Conservation (phyloP, 53 echinoderm and acorn worm species). For the Astropecten irregularis region DNA sequence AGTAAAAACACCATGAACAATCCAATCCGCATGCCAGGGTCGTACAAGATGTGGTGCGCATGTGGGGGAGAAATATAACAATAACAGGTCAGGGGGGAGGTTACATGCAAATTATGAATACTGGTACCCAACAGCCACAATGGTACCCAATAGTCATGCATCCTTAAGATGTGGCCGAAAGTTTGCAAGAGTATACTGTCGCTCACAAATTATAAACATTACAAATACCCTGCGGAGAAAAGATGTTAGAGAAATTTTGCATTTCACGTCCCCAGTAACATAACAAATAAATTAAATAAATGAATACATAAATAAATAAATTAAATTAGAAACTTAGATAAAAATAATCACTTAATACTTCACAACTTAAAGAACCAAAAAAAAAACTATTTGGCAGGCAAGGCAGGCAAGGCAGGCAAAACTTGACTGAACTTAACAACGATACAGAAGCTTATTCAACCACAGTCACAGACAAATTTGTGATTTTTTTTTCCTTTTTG, state of each 20-base stretch:
- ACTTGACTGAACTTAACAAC: conserved; percentile 8
- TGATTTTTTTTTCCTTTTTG: background rate
- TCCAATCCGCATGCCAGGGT: background rate
- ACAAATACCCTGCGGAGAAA: conserved; percentile 18
- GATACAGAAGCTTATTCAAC: background rate
- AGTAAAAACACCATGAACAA: too few relatives aligned
- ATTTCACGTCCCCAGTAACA: too few relatives aligned
- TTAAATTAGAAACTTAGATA: too few relatives aligned
- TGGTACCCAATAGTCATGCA: too few relatives aligned
- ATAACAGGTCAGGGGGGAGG: conserved; percentile 8
- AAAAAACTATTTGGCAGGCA: background rate
- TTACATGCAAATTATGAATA: conserved; percentile 23
- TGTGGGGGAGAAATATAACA: background rate
- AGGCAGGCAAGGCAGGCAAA: conserved; percentile 47
- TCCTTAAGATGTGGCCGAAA: too few relatives aligned
- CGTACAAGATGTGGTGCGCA: conserved; percentile 12
- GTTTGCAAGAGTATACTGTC: too few relatives aligned
- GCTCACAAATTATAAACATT: background rate
- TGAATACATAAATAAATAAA: too few relatives aligned
- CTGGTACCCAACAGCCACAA: background rate
- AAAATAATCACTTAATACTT: too few relatives aligned
- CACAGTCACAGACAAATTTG: background rate
- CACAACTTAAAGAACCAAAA: background rate
- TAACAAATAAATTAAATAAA: too few relatives aligned
- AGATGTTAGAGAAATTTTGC: background rate